Evolutionary conservation across 2,113 vertebrate species (phyloP).

Genomic region (Microtus pennsylvanicus): DNA sequence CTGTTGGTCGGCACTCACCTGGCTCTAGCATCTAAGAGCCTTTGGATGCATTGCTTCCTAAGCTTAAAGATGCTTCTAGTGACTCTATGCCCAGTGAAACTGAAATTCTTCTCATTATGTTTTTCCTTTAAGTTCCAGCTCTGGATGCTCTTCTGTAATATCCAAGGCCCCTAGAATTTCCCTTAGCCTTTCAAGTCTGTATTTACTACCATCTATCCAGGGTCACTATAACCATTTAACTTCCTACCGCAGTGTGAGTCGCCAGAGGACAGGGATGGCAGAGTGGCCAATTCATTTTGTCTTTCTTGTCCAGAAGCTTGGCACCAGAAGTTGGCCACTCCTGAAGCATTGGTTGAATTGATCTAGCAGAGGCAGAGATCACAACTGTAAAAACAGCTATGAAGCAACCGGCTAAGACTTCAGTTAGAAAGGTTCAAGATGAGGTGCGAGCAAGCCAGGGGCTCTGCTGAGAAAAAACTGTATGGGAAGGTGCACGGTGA

Average conservation of each 20-base stretch:
- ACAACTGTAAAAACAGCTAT: constrained; percentile 35
- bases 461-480: neutral
- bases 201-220: constrained; percentile 23
- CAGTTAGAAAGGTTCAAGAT: constrained; percentile 52
- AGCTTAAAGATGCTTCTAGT: neutral
- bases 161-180: neutral
- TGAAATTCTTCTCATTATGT: neutral
- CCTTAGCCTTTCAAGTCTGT: neutral
- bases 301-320: neutral
- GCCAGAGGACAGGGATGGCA: neutral
- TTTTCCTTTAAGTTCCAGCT: neutral
- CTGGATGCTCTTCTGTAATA: neutral
- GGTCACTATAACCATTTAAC: neutral
- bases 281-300: constrained; percentile 22
- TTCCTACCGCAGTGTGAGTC: neutral
- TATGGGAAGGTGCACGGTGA: neutral
- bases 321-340: neutral
- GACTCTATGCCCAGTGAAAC: neutral
- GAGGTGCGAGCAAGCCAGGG: neutral
- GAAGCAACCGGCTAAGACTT: neutral
- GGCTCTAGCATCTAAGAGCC: neutral
- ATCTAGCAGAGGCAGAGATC: neutral
- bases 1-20: neutral
- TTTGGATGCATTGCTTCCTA: neutral
- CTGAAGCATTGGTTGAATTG: constrained; percentile 16